Conservation (phyloP, 1,140 invertebrate species). For the Nephila pilipes region DNA sequence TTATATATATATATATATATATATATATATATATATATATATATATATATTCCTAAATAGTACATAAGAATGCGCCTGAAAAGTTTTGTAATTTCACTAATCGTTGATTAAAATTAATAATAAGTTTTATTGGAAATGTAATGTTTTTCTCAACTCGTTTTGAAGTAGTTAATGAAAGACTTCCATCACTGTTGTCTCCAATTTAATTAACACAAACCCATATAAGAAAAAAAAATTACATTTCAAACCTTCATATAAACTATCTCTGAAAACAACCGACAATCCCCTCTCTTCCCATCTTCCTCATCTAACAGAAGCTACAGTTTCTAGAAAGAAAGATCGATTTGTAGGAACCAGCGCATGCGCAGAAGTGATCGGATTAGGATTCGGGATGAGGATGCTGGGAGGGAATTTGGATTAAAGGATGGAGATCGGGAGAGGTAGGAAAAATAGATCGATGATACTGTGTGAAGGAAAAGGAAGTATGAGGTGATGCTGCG, state of each 20-base stretch:
- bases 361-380: background rate
- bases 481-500: constrained; percentile 20
- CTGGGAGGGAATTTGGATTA: constrained; percentile 10
- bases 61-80: no score
- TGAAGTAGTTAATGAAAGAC: no score
- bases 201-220: no score
- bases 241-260: background rate
- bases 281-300: background rate
- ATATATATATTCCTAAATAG: no score
- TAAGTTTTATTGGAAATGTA: no score
- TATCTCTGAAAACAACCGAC: background rate
- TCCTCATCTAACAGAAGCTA: background rate
- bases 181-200: no score
- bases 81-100: no score
- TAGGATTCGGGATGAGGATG: background rate
- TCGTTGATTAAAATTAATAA: no score
- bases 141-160: no score
- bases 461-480: background rate
- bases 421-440: constrained; percentile 7
- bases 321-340: constrained; percentile 10
- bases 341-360: background rate
- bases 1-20: no score
- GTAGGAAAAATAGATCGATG: constrained; percentile 13
- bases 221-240: background rate
- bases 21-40: no score